These are phyloP conservation scores for Diadegma fenestrale DNA, from an alignment of 2,888 invertebrate genomes.

Conservation along the genomic window DNA sequence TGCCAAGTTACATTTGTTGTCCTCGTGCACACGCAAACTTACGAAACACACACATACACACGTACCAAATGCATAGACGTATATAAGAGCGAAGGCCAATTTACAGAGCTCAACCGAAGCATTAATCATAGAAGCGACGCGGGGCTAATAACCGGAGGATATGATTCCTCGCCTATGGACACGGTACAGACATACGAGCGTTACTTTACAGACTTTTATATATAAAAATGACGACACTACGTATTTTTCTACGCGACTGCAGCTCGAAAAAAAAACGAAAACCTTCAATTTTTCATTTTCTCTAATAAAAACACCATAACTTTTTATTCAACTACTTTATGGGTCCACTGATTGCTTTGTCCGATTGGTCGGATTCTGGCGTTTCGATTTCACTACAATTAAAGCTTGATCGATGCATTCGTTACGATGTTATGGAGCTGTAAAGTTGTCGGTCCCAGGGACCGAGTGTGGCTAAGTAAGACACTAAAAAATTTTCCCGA, in stretches of 20 bases:
- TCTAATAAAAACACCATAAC: too few species aligned
- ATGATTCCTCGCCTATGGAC: slow-evolving; percentile 61
- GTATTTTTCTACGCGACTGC: slow-evolving; percentile 4
- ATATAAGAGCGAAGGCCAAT: slow-evolving; percentile 74
- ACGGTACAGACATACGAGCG: slow-evolving; percentile 24
- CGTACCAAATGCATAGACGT: slow-evolving; percentile 4
- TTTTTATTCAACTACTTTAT: too few species aligned
- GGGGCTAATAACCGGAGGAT: slow-evolving; percentile 77
- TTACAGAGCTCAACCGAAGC: slow-evolving; percentile 78
- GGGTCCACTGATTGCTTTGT: too few species aligned
- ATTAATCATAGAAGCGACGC: slow-evolving; percentile 80
- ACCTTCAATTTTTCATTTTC: too few species aligned
- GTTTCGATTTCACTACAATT: too few species aligned
- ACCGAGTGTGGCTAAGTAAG: too few species aligned
- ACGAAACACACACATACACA: neutral
- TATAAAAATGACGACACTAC: slow-evolving; percentile 53
- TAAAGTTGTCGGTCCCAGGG: too few species aligned
- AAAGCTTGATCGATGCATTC: too few species aligned
- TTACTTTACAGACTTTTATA: slow-evolving; percentile 52
- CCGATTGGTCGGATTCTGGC: too few species aligned
- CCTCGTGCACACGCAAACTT: neutral
- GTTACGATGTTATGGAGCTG: too few species aligned
- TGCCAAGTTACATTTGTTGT: slow-evolving; percentile 18
- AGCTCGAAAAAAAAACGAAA: neutral
- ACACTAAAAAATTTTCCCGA: too few species aligned